Base-by-base conservation (phyloP, 2,797 vertebrate genomes). In the Halcyon chelicuti region DNA sequence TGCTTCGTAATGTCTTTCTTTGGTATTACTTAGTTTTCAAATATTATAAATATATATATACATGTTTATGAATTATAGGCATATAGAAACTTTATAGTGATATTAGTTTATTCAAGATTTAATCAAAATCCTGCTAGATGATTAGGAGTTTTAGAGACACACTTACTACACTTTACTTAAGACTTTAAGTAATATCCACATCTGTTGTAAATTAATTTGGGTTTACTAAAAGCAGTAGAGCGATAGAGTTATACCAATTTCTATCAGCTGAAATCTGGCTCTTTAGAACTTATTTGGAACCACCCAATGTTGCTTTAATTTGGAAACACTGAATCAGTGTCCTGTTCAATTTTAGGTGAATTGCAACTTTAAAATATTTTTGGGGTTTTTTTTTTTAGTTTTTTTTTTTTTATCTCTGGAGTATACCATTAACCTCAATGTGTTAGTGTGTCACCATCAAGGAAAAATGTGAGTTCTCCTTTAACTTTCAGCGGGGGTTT, bases 381-480 rank as follows among this genome's bases (percentile, higher is more conserved):
- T 60, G 37, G 37, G 37, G 11, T 51, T 51, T 8, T 51, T 47
- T 51, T 47, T 52, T 13, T 49, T 4, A 2, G 16, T 33, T 40
- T 40, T 52, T 25, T 18, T 5, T 7, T 0, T 4, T 10, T 67
- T 86, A 82, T 87, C 67, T 93, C 40, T 91, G 39, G 35, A 60
- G 51, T 58, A 22, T 77, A 5, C 49, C 35, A 14, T 88, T 93
- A 88, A 89, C 65, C 52, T 81, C 54, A 68, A 61, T 40, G 77
- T 94, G 72, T 93, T 87, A 94, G 70, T 81, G 42, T 93, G 66
- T 95, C 37, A 54, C 68, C 74, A 89, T 94, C n/a, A 74, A 92
- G 21, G 76, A 88, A 90, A 95, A 89, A 60, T 42, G 22, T 78
- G 47, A 95, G 54, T 92, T 96, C 66, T 91, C 73, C 95, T 92